A percentile compares a stretch with the other conserved stretches of the same genome.
Evolutionary conservation across 2,888 invertebrate genomes (phyloP).

Genomic region (Petrolisthes manimaculis): DNA sequence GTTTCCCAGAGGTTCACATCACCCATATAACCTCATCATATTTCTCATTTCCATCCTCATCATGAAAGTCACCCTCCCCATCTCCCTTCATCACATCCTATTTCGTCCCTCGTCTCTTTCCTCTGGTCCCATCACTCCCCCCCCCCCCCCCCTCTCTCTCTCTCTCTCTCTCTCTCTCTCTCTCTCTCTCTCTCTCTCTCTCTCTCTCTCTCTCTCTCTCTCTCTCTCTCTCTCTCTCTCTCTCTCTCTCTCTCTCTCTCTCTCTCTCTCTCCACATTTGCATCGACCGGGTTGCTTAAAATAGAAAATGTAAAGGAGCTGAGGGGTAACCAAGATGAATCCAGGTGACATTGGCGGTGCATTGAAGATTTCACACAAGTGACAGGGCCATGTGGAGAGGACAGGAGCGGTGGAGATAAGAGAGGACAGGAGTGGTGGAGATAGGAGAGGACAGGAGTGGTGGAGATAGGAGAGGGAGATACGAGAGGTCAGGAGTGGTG

Average conservation of each 20-base stretch:
- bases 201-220: not conserved
- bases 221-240: not conserved
- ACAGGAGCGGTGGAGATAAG: conserved; percentile 20
- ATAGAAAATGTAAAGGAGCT: not conserved
- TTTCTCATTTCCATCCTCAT: not conserved
- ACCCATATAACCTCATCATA: not conserved
- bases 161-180: not conserved
- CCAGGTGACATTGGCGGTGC: not conserved
- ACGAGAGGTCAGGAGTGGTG: no score
- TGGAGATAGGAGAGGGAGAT: no score
- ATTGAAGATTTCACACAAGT: not conserved
- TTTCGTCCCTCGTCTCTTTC: not conserved
- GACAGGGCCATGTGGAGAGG: conserved; percentile 40
- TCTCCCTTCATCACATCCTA: not conserved
- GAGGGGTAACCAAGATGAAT: not conserved
- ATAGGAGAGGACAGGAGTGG: no score
- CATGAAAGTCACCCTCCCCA: not conserved
- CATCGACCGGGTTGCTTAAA: not conserved
- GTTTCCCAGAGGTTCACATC: not conserved
- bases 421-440: not conserved
- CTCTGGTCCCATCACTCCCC: not conserved
- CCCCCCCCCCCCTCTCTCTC: not conserved
- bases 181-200: not conserved
- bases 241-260: conserved; percentile 15
- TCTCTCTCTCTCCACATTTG: conserved; percentile 1